Evolutionary conservation across 2,113 vertebrate species (phyloP), one percentile per base, ranked within the genome.

Genomic region (Amblyornis subalaris): DNA sequence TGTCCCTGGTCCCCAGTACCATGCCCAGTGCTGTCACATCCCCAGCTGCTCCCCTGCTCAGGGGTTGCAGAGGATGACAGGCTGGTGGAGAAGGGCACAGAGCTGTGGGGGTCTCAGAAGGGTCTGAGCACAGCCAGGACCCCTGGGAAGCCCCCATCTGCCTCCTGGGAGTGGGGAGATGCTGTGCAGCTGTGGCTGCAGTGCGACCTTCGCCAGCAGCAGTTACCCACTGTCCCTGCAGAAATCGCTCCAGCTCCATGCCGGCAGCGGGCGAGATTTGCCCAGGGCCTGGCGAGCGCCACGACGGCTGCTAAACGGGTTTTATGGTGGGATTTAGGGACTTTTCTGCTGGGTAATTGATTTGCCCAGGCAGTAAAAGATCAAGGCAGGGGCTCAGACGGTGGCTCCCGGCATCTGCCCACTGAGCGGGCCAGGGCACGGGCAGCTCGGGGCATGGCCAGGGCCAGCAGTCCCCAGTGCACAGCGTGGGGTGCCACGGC

Each of bases 271-370:
- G 67, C 0, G 8, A 94, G 70, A 38, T 71, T 91, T 84, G 77
- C 94, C 88, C 92, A 74, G 72, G 73, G 70, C 91, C 93, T 47
- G 14, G 88, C n/a, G 3, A 96, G 85, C 66, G 0, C 95, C 93
- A 89, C 31, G 0, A 38, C 6, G 82, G 95, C 90, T 73, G 95
- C 96, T 96, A 96, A 96, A 90, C 1, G 45, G 93, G 95, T 96
- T 95, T 96, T 96, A 96, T 96, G 96, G 94, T 95, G 90, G 96
- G 96, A 95, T 94, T 96, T 96, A 93, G 91, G 84, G 94, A 96
- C 86, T 96, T 96, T 94, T 92, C 95, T 96, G 96, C 94, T 4
- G 80, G 89, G 86, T 94, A 94, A 95, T 96, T 92, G 95, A 96
- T 96, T 96, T 95, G 85, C 90, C 96, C 92, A 90, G 96, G 92